phyloP scores from a whole-genome alignment of 64 coral and sea anemone genomes.

The Montipora sp. region DNA sequence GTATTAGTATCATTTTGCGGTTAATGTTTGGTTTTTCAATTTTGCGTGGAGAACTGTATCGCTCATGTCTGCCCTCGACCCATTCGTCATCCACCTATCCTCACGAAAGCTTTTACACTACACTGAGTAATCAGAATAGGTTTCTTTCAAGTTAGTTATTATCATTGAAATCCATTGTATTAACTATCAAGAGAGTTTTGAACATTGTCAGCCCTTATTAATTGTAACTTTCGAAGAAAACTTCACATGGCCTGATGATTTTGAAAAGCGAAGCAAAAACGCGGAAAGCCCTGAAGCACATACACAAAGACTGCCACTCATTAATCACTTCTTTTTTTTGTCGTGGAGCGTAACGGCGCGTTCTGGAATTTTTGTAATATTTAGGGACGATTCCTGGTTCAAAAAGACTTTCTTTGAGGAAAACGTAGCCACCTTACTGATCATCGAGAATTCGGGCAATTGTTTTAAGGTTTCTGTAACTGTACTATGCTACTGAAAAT shows the following conservation, averaged over 20 bases:
- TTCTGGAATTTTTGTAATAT: not conserved
- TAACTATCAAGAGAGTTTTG: not conserved
- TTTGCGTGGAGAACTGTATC: not conserved
- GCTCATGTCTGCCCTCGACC: not conserved
- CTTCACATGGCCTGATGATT: not conserved
- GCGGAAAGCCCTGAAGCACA: constrained; percentile 15
- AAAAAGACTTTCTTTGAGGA: not conserved
- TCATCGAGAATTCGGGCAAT: not conserved
- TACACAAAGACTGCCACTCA: not conserved
- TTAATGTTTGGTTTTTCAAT: not conserved
- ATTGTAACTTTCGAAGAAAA: constrained; percentile 21
- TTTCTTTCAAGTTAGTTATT: not conserved
- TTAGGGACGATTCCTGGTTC: not conserved
- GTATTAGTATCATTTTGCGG: constrained; percentile 25
- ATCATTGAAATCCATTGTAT: constrained; percentile 10
- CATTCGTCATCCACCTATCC: not conserved
- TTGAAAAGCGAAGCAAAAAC: not conserved
- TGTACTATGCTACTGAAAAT: not conserved
- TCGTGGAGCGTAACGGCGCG: not conserved
- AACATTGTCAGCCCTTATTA: constrained; percentile 3
- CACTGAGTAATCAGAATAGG: constrained; percentile 25
- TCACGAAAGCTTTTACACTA: constrained; percentile 45
- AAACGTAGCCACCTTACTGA: not conserved
- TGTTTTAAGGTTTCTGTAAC: not conserved
- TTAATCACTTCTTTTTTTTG: not conserved